Base-by-base conservation (phyloP, 2,113 vertebrate genomes). In the Archilochus colubris region DNA sequence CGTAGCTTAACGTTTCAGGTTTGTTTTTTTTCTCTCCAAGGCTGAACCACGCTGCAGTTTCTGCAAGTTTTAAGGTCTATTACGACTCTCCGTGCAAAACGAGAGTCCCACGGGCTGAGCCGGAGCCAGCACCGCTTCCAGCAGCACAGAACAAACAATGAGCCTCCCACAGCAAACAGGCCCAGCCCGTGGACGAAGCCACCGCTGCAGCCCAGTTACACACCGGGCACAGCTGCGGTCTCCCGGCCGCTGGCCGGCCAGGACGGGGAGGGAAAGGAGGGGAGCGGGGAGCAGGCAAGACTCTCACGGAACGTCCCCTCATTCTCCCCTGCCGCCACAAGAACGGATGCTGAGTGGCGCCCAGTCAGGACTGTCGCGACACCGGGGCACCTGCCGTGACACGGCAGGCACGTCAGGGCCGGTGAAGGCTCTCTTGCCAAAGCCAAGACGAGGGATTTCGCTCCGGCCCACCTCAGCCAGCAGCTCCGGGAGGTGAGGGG, bases 71-170 rank as follows among this genome's bases (percentile, higher is more conserved):
- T 9, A 21, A 20, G 46, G 9, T 48, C 21, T 20, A 8, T 19
- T 20, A 48, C 7, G 0, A 8, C 50, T 1, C 20, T 2, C 24
- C 8, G 8, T 1, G 14, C 2, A 1, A 5, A 4, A 23, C 23
- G 14, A 6, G 50, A 11, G 38, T 6, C 40, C 63, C 40, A 3
- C 14, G 1, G 31, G 27, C 58, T 4, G 24, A 48, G 54, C 61
- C 3, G 59, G 36, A 15, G 13, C 12, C 58, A 1, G 5, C 33
- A 3, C 40, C 38, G 38, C 8, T 30, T 0, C 38, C n/a, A 22
- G 28, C 33, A 2, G 31, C 27, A 2, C 31, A 5, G 1, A 3
- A 4, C 14, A 6, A 25, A 23, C 20, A 5, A 4, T 1, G 68
- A 30, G 14, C 36, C 12, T 5, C 40, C 20, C 20, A 3, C 59